Evolutionary conservation across 2,888 invertebrate species (phyloP).

Genomic region (Polia nebulosa): DNA sequence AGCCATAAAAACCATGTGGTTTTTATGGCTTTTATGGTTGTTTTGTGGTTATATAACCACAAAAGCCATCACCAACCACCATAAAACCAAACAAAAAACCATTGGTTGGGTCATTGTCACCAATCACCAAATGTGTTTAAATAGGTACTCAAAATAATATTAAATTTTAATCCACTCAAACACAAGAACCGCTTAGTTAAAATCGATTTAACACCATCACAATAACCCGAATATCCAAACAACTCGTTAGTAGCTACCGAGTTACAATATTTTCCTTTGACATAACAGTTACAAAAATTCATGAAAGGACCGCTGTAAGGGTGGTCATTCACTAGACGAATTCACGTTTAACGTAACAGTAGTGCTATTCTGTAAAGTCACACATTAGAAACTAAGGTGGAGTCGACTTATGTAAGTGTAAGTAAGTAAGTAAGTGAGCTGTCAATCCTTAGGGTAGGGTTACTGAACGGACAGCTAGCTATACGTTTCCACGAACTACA

Average conservation of each 20-base stretch:
- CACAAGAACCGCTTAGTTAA: not conserved
- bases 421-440: too few relatives aligned
- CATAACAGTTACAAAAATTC: slow-evolving; percentile 40
- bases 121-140: not conserved
- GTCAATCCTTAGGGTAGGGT: too few relatives aligned
- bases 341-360: not conserved
- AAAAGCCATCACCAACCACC: too few relatives aligned
- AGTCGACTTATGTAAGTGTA: too few relatives aligned
- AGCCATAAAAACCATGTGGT: too few relatives aligned
- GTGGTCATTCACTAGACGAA: not conserved
- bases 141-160: not conserved
- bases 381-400: too few relatives aligned
- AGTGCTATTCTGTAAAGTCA: too few relatives aligned
- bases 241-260: slow-evolving; percentile 28
- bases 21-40: too few relatives aligned
- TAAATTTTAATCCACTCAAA: not conserved
- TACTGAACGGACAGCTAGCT: too few relatives aligned
- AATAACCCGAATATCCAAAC: slow-evolving; percentile 11
- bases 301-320: slow-evolving; percentile 28
- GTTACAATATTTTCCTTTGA: slow-evolving; percentile 37
- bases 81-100: not conserved
- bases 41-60: too few relatives aligned
- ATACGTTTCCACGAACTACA: too few relatives aligned
- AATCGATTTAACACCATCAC: not conserved
- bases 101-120: too few relatives aligned